Percentiles rank a stretch among this genome's conserved stretches.
Evolutionary conservation across 2,113 vertebrate species (phyloP).

Genomic region (Gopherus flavomarginatus): DNA sequence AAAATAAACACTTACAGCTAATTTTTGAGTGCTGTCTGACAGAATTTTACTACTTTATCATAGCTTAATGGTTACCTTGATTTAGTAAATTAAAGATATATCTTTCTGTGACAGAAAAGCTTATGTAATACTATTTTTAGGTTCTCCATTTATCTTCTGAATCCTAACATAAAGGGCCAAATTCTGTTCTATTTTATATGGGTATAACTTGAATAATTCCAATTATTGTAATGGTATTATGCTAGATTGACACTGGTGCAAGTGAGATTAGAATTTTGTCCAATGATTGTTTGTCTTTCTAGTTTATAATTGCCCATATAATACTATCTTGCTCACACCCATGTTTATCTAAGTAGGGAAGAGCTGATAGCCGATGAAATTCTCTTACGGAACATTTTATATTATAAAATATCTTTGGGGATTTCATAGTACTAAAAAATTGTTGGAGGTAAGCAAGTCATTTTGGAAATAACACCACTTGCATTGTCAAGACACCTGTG

Average conservation of each 20-base stretch:
- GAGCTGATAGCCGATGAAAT: not conserved
- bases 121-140: not conserved
- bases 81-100: rapidly evolving
- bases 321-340: not conserved
- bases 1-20: not conserved
- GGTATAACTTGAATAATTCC: not conserved
- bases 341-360: not conserved
- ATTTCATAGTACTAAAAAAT: not conserved
- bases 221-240: not conserved
- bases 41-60: not conserved
- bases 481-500: rapidly evolving
- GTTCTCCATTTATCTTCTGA: not conserved
- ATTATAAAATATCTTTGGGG: not conserved
- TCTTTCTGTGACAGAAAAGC: not conserved
- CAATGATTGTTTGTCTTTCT: not conserved
- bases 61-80: not conserved
- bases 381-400: not conserved
- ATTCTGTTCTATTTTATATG: not conserved
- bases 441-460: rapidly evolving
- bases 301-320: not conserved
- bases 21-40: not conserved
- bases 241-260: not conserved
- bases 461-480: not conserved
- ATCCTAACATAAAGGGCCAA: not conserved
- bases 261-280: not conserved